Conservation (phyloP, 2,113 vertebrate species). For the Aptenodytes forsteri region DNA sequence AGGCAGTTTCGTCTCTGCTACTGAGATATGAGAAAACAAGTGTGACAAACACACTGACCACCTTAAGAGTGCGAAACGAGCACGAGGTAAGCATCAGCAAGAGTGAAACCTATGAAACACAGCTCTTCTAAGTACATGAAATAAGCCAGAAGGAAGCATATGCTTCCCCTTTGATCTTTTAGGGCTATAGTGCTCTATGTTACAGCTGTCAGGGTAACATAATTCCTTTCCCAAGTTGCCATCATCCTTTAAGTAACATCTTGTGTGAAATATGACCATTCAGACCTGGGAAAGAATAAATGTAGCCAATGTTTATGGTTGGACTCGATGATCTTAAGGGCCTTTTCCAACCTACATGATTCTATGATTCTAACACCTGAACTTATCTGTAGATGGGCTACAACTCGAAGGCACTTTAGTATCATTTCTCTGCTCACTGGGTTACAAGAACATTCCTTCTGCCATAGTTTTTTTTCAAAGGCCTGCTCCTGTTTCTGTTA, state of each 20-base stretch:
- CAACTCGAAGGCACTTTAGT: not conserved
- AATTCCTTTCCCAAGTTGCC: not conserved
- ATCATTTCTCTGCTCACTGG: not conserved
- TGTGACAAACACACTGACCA: not conserved
- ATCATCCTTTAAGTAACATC: not conserved
- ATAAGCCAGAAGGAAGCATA: not conserved
- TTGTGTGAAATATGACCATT: not conserved
- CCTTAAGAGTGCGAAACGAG: not conserved
- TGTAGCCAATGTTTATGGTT: not conserved
- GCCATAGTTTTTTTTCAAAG: not conserved
- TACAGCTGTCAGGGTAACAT: not conserved
- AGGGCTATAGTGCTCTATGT: not conserved
- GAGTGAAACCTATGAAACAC: not conserved
- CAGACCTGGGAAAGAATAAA: not conserved
- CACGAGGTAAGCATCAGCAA: not conserved
- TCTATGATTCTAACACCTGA: not conserved
- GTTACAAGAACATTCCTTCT: not conserved
- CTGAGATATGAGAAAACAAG: not conserved
- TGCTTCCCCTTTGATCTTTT: not conserved
- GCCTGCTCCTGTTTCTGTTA: not conserved
- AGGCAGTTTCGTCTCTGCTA: not conserved
- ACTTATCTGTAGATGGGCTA: not conserved
- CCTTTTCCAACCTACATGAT: too few relatives aligned
- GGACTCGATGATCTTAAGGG: too few relatives aligned
- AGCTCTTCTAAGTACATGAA: not conserved